Evolutionary conservation across 2,888 invertebrate genomes (phyloP), one percentile per base, ranked within the genome.

Genomic region (Caenorhabditis macrosperma): DNA sequence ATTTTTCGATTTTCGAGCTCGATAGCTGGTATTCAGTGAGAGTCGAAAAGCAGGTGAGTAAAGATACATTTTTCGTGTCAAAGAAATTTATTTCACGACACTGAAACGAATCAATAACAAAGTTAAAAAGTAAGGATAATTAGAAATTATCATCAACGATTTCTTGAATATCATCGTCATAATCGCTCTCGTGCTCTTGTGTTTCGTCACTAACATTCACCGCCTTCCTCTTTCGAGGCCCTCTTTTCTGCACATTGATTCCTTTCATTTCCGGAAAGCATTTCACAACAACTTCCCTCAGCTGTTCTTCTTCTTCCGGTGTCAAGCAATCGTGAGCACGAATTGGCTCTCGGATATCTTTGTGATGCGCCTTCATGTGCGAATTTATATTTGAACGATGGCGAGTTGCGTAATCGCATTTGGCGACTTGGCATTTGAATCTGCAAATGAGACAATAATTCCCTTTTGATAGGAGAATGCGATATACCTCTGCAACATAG

Each of bases 1-100:
- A 35, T 28, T 7, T 44, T 48, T n/a, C 35, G 26, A 6, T 28
- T 6, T 33, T 78, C 15, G 64, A 79, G 28, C 12, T 79, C 26
- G 79, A 79, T 30, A 17, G 57, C 1, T 79, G 79, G 79, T 79
- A 79, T 22, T n/a, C 22, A 7, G 64, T 79, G 0, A 63, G 33
- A 54, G 50, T 69, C 3, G 35, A 46, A 0, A 66, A 22, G 46
- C 17, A 68, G 59, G 63, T 79, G 7, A 64, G 30, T 52, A 20
- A 30, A 48, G 24, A 28, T 1, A 22, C 17, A 17, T 61, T 12
- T n/a, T n/a, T n/a, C n/a, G n/a, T n/a, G n/a, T n/a, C n/a, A n/a
- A n/a, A n/a, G n/a, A n/a, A n/a, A n/a, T n/a, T n/a, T n/a, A n/a
- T n/a, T n/a, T n/a, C n/a, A n/a, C n/a, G n/a, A n/a, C n/a, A n/a